phyloP scores from a whole-genome alignment of 2,113 vertebrate genomes.

The Porphyrio hochstetteri region DNA sequence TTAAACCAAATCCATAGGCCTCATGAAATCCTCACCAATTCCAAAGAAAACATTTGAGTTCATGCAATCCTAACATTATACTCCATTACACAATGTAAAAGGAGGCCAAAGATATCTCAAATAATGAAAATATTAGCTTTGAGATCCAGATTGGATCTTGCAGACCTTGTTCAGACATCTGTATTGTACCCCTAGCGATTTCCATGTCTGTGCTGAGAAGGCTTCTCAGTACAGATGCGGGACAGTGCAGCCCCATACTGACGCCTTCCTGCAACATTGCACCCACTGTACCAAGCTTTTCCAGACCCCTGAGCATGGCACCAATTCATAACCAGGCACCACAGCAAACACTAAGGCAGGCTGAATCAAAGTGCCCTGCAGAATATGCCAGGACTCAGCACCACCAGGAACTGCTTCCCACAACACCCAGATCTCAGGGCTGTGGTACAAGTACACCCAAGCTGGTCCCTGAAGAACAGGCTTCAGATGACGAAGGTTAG shows the following conservation, averaged over 20 bases:
- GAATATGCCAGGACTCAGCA: not conserved
- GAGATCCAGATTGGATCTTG: not conserved
- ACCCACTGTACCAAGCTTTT: not conserved
- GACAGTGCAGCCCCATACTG: not conserved
- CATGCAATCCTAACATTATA: not conserved
- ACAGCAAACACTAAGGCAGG: not conserved
- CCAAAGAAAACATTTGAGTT: slow-evolving; percentile 8
- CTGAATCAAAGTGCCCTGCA: too few relatives aligned
- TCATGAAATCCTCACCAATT: not conserved
- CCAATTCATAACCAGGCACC: not conserved
- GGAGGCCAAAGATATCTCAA: not conserved
- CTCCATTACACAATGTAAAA: not conserved
- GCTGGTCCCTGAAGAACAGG: not conserved
- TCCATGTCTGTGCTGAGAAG: not conserved
- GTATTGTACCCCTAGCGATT: not conserved
- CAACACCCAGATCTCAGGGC: not conserved
- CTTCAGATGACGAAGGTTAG: not conserved
- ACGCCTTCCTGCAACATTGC: not conserved
- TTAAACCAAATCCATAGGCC: not conserved
- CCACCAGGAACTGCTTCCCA: fast-evolving
- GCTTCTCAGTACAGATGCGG: not conserved
- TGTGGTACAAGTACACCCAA: not conserved
- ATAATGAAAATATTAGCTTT: not conserved
- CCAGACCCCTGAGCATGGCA: not conserved
- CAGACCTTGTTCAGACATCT: not conserved